Conservation (phyloP, 2,113 vertebrate genomes). For the Caloenas nicobarica region DNA sequence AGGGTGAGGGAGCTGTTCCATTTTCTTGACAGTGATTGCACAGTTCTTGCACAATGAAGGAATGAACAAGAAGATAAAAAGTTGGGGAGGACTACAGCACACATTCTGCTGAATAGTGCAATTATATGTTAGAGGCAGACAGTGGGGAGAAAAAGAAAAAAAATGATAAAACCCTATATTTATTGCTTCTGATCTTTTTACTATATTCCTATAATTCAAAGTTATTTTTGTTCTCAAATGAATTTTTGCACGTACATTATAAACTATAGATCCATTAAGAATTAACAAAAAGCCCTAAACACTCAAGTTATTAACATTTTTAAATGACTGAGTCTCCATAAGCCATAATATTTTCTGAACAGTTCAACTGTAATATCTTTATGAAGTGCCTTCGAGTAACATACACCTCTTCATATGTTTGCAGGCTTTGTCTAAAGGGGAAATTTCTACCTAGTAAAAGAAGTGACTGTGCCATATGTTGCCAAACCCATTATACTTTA, state of each 20-base stretch:
- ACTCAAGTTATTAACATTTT: not conserved
- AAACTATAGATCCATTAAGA: not conserved
- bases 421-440: not conserved
- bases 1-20: not conserved
- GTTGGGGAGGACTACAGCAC: not conserved
- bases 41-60: not conserved
- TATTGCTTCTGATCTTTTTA: not conserved
- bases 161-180: not conserved
- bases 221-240: not conserved
- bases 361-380: not conserved
- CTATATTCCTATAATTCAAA: not conserved
- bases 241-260: not conserved
- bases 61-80: not conserved
- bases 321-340: not conserved
- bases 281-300: not conserved
- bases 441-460: not conserved
- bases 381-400: not conserved
- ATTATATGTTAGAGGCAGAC: not conserved
- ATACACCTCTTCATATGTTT: rapidly evolving
- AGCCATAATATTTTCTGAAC: not conserved
- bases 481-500: not conserved
- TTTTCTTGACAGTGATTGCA: not conserved
- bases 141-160: not conserved
- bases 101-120: not conserved
- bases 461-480: not conserved